Percentiles rank a stretch among this genome's conserved stretches.
Conservation (phyloP, 2,113 vertebrate species). For the Trachemys scripta region DNA sequence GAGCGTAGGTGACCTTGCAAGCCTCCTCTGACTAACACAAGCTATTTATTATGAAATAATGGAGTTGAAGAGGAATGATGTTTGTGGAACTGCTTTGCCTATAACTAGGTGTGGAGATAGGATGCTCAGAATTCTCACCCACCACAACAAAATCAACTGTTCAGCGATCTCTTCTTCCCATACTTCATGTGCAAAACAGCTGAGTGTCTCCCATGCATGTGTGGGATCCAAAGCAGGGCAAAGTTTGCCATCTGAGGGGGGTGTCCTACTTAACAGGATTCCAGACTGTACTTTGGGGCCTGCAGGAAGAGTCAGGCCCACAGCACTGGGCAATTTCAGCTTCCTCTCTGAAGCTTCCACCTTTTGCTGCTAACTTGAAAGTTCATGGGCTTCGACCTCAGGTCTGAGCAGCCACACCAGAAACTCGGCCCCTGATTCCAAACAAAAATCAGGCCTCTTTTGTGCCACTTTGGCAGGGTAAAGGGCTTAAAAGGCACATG, state of each 20-base stretch:
- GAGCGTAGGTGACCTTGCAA: background rate
- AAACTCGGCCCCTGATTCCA: background rate
- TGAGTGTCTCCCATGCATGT: background rate
- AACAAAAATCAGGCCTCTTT: too few species aligned
- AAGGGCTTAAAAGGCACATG: too few species aligned
- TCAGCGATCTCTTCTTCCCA: background rate
- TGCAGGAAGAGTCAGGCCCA: background rate
- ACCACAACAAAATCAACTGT: background rate
- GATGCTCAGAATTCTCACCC: background rate
- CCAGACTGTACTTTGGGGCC: background rate
- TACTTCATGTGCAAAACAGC: background rate
- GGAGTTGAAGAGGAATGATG: background rate
- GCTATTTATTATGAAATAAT: background rate
- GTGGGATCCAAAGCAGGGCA: background rate
- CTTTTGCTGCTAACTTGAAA: background rate
- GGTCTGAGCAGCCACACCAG: background rate
- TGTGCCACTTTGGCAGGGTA: too few species aligned
- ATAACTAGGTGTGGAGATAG: background rate
- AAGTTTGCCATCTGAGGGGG: background rate
- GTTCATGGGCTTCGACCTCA: background rate
- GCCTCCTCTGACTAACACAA: constrained; percentile 1
- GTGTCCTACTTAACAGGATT: background rate
- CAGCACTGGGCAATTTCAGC: background rate
- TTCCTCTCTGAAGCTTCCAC: background rate
- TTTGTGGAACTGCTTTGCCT: background rate